Evolutionary conservation across 2,888 invertebrate species (phyloP), one percentile per base, ranked within the genome.

Genomic region (Leucophora obtusa): DNA sequence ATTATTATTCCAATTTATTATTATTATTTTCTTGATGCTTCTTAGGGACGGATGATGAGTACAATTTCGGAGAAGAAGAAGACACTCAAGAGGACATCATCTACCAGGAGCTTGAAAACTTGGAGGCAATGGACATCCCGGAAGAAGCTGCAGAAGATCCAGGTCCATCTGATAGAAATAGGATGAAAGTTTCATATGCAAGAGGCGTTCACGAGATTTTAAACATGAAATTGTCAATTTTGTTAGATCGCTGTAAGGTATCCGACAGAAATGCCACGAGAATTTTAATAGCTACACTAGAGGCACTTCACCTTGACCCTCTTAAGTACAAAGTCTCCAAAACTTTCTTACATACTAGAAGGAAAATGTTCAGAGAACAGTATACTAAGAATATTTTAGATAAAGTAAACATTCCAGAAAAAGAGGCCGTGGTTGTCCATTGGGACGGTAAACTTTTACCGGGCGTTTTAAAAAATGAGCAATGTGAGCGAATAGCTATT

Each of bases 141-240:
- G n/a, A n/a, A n/a, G n/a, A n/a, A n/a, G n/a, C 65, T 47, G 51
- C 21, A 47, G 51, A 65, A 65, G 28, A 47, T 65, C 51, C 65
- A 47, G 51, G 50, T n/a, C 65, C 51, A 63, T 63, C 63, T 24
- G 21, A 24, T 21, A 21, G 24, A 4, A 21, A 51, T 8, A 51
- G 14, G 65, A 65, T 65, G 51, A 65, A 65, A 47, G 38, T 60
- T 38, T 35, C 35, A 33, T 35, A 60, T n/a, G n/a, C n/a, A n/a
- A 33, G 38, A 14, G 62, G 62, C 43, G 62, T 63, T 63, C 18
- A 38, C n/a, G n/a, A n/a, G n/a, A n/a, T n/a, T n/a, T n/a, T n/a
- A n/a, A n/a, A n/a, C n/a, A n/a, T n/a, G n/a, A n/a, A n/a, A n/a
- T n/a, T n/a, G n/a, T n/a, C n/a, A n/a, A n/a, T n/a, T n/a, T n/a